Evolutionary conservation across 1,140 invertebrate species (phyloP).

Genomic region (Lerema accius): DNA sequence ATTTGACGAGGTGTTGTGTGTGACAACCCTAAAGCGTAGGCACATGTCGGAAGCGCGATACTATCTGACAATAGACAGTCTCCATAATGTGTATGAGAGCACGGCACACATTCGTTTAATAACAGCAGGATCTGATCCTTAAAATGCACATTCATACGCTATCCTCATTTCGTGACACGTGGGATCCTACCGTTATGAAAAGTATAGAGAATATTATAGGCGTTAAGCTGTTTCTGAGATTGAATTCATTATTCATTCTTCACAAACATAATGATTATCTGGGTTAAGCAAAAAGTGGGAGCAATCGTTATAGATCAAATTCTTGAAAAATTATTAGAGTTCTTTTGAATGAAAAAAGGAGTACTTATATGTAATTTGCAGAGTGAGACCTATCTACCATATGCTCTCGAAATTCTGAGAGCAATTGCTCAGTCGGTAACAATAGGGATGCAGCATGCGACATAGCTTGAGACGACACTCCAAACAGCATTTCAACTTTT

Average conservation of each 20-base stretch:
- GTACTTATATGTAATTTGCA: slow-evolving; percentile 2
- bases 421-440: slow-evolving; percentile 37
- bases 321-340: too few relatives aligned
- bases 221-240: too few relatives aligned
- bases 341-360: background rate
- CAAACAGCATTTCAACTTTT: slow-evolving; percentile 48
- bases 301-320: too few relatives aligned
- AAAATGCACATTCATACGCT: slow-evolving; percentile 18
- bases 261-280: too few relatives aligned
- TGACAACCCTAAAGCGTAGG: too few relatives aligned
- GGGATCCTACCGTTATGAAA: background rate
- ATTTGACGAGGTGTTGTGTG: too few relatives aligned
- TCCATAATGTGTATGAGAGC: background rate
- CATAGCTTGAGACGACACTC: slow-evolving; percentile 47
- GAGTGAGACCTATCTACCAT: slow-evolving; percentile 8
- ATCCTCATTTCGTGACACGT: slow-evolving; percentile 12
- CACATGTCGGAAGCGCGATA: slow-evolving; percentile 3
- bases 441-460: slow-evolving; percentile 33
- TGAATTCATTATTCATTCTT: too few relatives aligned
- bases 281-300: too few relatives aligned
- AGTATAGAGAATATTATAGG: background rate
- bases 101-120: slow-evolving; percentile 21
- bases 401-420: slow-evolving; percentile 29
- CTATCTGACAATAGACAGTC: slow-evolving; percentile 18
- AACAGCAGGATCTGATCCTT: slow-evolving; percentile 23